These are phyloP conservation scores for Tetragonisca angustula DNA, from an alignment of 2,888 invertebrate species.

Conservation along the genomic window DNA sequence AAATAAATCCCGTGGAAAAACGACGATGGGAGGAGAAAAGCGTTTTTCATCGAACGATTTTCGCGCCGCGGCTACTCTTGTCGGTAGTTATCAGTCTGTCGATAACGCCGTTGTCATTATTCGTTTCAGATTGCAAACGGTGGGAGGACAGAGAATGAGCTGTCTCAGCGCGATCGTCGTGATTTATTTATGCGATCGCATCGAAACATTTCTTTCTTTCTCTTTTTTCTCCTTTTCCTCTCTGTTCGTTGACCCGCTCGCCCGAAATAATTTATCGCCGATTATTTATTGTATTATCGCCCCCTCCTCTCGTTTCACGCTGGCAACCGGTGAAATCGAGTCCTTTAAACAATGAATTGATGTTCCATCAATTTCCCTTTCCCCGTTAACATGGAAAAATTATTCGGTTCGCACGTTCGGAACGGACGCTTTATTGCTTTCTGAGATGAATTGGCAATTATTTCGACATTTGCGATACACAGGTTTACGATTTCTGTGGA, in stretches of 20 bases:
- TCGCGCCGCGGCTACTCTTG: conserved; percentile 31
- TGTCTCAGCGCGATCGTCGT: conserved; percentile 13
- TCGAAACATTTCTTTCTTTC: conserved; percentile 6
- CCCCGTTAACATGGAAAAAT: conserved; percentile 21
- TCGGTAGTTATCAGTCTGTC: conserved; percentile 36
- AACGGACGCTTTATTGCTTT: background rate
- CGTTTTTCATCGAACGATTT: conserved; percentile 30
- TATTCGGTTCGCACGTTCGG: background rate
- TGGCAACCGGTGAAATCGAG: background rate
- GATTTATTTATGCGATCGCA: conserved; percentile 31
- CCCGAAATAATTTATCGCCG: conserved; percentile 11
- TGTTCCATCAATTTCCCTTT: background rate
- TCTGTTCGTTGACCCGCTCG: conserved; percentile 23
- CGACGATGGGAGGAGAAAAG: background rate
- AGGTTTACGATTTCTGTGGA: no score
- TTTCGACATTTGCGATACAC: no score
- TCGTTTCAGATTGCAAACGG: conserved; percentile 38
- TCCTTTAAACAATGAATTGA: background rate
- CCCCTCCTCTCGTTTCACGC: background rate
- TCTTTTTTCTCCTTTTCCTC: no score
- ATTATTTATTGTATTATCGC: background rate
- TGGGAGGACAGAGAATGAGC: conserved; percentile 22
- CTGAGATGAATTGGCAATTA: background rate
- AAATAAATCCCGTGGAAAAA: background rate
- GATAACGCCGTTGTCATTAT: conserved; percentile 49